Evolutionary conservation across 2,797 vertebrate genomes (phyloP).

Genomic region (Sebastes umbrosus): DNA sequence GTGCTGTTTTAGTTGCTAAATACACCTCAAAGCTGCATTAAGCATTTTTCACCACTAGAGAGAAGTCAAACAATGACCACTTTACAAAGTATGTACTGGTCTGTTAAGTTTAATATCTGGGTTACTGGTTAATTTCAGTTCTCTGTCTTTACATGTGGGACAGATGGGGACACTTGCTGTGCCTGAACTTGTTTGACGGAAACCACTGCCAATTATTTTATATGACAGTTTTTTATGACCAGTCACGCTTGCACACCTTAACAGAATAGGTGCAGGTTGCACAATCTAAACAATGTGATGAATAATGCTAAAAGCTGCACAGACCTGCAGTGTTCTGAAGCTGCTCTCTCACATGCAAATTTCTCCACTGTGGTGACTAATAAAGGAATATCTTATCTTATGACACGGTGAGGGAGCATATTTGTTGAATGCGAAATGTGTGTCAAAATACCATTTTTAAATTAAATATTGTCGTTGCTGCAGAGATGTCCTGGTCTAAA

Average conservation of each 20-base stretch:
- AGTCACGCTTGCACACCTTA: background rate
- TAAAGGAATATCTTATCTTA: too few relatives aligned
- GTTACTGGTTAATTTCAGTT: too few relatives aligned
- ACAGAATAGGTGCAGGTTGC: background rate
- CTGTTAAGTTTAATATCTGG: background rate
- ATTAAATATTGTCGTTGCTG: too few relatives aligned
- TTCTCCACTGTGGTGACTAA: too few relatives aligned
- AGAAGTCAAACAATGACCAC: background rate
- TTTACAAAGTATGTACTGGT: too few relatives aligned
- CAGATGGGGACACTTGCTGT: accelerated
- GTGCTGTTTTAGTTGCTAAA: background rate
- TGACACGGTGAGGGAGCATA: too few relatives aligned
- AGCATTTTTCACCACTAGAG: background rate
- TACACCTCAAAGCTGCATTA: background rate
- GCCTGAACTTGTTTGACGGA: background rate
- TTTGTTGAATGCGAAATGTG: too few relatives aligned
- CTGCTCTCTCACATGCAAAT: background rate
- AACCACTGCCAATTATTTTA: background rate
- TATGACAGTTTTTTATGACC: background rate
- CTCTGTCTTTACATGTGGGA: too few relatives aligned
- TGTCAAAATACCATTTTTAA: too few relatives aligned
- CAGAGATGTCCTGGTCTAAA: too few relatives aligned
- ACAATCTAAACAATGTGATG: background rate
- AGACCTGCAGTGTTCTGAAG: background rate
- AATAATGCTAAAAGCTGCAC: background rate